Evolutionary conservation across 1,140 invertebrate species (phyloP).

Genomic region (Chrysomallon squamiferum): DNA sequence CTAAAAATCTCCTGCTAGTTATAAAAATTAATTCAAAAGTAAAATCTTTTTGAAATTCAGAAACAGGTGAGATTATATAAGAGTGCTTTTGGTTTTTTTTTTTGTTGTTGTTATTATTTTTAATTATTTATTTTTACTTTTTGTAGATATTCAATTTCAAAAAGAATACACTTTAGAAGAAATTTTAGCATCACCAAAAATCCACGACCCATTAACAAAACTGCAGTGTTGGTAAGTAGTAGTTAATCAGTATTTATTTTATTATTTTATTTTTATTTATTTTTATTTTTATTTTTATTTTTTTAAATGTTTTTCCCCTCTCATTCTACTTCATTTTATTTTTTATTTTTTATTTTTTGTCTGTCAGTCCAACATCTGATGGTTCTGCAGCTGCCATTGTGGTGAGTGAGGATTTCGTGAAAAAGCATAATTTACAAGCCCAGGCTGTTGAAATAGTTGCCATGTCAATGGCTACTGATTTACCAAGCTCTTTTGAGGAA

Average conservation of each 20-base stretch:
- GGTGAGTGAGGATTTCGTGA: slow-evolving; percentile 90
- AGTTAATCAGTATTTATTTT: background rate
- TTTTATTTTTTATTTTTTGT: background rate
- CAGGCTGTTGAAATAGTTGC: slow-evolving; percentile 89
- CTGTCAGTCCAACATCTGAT: slow-evolving; percentile 85
- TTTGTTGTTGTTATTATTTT: too few relatives aligned
- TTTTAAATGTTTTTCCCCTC: too few relatives aligned
- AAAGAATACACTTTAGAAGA: slow-evolving; percentile 88
- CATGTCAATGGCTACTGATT: slow-evolving; percentile 96
- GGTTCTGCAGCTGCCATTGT: slow-evolving; percentile 91
- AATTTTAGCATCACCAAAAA: slow-evolving; percentile 82
- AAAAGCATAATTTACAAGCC: slow-evolving; percentile 76
- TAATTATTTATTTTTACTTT: too few relatives aligned
- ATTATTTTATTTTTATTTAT: background rate
- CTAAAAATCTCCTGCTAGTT: too few relatives aligned
- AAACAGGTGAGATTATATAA: too few relatives aligned
- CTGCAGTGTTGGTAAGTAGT: slow-evolving; percentile 82
- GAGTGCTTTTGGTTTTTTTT: too few relatives aligned
- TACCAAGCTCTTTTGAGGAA: slow-evolving; percentile 82
- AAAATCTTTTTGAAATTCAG: too few relatives aligned
- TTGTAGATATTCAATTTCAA: slow-evolving; percentile 85
- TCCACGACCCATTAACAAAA: slow-evolving; percentile 91
- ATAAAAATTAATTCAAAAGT: too few relatives aligned
- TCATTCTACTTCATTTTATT: too few relatives aligned
- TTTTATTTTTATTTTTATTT: too few relatives aligned